Evolutionary conservation across 2,113 vertebrate genomes (phyloP).

Genomic region (Rhombomys opimus): DNA sequence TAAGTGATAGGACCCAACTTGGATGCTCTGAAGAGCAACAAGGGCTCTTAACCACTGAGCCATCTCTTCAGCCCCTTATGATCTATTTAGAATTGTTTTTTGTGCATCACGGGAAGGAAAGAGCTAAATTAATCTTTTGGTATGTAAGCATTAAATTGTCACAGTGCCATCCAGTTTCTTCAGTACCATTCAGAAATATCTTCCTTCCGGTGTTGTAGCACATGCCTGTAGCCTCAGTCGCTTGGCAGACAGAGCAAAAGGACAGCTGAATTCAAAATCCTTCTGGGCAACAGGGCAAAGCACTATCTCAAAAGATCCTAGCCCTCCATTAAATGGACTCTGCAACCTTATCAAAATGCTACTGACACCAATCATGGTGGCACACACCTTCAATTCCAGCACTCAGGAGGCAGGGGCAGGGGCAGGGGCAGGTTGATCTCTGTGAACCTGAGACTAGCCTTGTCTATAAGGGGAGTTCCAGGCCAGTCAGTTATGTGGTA

Average conservation of each 20-base stretch:
- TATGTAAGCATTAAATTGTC: neutral
- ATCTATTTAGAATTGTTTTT: constrained; percentile 20
- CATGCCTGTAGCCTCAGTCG: neutral
- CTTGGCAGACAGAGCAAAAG: neutral
- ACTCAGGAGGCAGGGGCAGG: neutral
- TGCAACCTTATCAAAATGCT: constrained; percentile 3
- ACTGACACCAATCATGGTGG: neutral
- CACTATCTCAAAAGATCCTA: neutral
- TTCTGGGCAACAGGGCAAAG: neutral
- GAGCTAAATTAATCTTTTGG: constrained; percentile 38
- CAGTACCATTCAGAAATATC: neutral
- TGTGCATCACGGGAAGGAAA: neutral
- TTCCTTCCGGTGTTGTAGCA: neutral
- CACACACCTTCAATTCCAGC: neutral
- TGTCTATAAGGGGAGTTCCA: neutral
- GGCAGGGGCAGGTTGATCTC: neutral
- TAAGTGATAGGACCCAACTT: neutral
- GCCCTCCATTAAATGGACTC: neutral
- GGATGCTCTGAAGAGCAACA: neutral
- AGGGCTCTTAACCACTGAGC: neutral
- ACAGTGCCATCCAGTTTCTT: no score
- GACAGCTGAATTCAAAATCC: neutral
- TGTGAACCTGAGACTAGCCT: neutral
- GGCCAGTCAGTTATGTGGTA: neutral
- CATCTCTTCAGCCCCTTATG: neutral